Evolutionary conservation across 2,888 invertebrate genomes (phyloP).

Genomic region (Griposia aprilina): DNA sequence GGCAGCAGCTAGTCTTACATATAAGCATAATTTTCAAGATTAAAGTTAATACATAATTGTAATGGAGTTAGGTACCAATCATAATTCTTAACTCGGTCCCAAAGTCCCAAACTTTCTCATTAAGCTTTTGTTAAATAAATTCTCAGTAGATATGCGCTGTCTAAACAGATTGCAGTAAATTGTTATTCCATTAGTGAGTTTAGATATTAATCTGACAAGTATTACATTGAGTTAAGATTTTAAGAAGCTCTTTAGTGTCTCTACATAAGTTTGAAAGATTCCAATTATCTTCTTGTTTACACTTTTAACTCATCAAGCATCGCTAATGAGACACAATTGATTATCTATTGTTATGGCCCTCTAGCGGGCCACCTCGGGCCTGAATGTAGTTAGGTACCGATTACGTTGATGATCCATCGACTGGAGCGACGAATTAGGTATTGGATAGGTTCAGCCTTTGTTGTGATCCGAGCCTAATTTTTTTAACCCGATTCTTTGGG

Average conservation of each 20-base stretch:
- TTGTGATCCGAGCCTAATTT: not conserved
- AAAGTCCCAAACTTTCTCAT: conserved; percentile 42
- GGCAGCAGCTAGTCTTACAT: not conserved
- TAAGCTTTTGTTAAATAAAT: conserved; percentile 22
- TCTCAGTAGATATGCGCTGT: conserved; percentile 1
- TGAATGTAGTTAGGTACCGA: not conserved
- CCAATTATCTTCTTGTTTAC: not conserved
- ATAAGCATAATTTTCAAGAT: not conserved
- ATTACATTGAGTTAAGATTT: conserved; percentile 16
- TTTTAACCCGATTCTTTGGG: not conserved
- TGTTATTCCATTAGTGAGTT: conserved; percentile 44
- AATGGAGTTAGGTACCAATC: not conserved
- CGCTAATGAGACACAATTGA: no score
- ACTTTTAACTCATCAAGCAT: not conserved
- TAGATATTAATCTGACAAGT: conserved; percentile 32
- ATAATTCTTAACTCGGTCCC: not conserved
- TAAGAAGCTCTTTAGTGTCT: conserved; percentile 26
- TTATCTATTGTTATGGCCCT: no score
- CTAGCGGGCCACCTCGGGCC: no score
- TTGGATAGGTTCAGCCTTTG: not conserved
- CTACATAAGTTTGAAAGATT: conserved; percentile 19
- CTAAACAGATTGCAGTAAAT: conserved; percentile 31
- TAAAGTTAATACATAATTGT: conserved; percentile 12
- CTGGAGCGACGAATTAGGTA: not conserved
- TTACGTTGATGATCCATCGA: no score